These are phyloP conservation scores for Nothoprocta perdicaria DNA, from an alignment of 2,113 vertebrate genomes.

Conservation along the genomic window DNA sequence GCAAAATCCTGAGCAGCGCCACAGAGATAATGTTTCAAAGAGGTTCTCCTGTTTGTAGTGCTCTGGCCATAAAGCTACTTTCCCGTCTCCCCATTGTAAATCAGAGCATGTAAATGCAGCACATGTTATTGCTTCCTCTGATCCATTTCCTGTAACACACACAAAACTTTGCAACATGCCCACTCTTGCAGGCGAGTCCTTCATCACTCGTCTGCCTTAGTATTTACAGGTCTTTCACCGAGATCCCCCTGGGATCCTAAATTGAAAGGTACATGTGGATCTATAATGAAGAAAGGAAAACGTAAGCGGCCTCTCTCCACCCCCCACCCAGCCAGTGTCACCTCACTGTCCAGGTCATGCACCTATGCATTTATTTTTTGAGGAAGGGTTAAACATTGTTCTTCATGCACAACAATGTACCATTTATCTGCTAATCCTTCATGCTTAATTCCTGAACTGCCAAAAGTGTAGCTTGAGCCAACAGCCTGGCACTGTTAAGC, in stretches of 20 bases:
- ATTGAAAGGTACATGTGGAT: neutral
- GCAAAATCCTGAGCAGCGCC: neutral
- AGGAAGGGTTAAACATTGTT: slow-evolving; percentile 40
- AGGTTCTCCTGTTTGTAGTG: neutral
- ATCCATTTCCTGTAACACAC: neutral
- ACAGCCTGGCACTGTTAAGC: slow-evolving; percentile 30
- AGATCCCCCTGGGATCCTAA: neutral
- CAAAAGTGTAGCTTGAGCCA: slow-evolving; percentile 57
- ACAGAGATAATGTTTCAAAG: neutral
- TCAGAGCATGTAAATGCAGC: neutral
- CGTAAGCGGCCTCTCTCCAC: neutral
- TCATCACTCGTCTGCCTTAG: neutral
- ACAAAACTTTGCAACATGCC: neutral
- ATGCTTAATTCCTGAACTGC: slow-evolving; percentile 48
- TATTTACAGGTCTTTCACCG: neutral
- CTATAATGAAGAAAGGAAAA: neutral
- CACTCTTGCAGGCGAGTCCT: neutral
- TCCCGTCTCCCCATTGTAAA: neutral
- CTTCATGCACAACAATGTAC: neutral
- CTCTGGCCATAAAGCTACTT: neutral
- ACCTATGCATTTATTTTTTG: neutral
- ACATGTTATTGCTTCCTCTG: neutral
- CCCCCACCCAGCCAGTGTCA: neutral
- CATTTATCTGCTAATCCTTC: slow-evolving; percentile 58
- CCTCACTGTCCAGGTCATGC: neutral